Conservation (phyloP, 2,888 invertebrate species). For the Polydrusus pterygomalis region DNA sequence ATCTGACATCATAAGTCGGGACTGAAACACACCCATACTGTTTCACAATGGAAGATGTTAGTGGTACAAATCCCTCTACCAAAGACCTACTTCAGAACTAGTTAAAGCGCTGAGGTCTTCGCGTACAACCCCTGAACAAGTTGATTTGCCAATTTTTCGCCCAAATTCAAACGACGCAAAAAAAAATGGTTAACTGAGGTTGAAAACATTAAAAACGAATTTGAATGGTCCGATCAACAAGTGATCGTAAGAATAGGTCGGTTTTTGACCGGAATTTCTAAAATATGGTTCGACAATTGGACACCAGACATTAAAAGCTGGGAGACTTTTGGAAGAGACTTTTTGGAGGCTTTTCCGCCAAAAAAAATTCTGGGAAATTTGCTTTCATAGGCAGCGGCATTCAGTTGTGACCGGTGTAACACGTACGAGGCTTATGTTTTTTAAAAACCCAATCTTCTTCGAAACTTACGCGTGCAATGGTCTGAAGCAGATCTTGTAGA, state of each 20-base stretch:
- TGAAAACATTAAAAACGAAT: no score
- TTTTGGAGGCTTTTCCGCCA: conserved; percentile 59
- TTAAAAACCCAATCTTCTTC: conserved; percentile 16
- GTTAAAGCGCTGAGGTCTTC: conserved; percentile 46
- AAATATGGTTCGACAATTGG: conserved; percentile 55
- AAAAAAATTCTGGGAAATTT: conserved; percentile 56
- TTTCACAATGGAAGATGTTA: not conserved
- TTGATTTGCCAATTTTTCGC: no score
- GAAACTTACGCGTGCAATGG: no score
- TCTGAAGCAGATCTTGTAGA: no score
- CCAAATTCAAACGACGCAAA: no score
- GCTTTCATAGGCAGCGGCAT: conserved; percentile 54
- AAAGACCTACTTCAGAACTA: conserved; percentile 28
- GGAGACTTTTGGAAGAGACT: no score
- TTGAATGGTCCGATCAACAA: no score
- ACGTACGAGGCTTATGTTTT: conserved; percentile 58
- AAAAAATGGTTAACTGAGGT: no score
- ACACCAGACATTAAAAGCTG: conserved; percentile 51
- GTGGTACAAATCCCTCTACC: not conserved
- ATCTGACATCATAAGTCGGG: conserved; percentile 18
- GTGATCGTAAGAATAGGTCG: no score
- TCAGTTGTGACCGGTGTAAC: conserved; percentile 51
- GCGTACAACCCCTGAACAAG: conserved; percentile 49
- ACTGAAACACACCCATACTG: conserved; percentile 1
- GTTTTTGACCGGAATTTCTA: conserved; percentile 45